phyloP scores from a whole-genome alignment of 2,888 invertebrate genomes.

The Invenusta paracnida region DNA sequence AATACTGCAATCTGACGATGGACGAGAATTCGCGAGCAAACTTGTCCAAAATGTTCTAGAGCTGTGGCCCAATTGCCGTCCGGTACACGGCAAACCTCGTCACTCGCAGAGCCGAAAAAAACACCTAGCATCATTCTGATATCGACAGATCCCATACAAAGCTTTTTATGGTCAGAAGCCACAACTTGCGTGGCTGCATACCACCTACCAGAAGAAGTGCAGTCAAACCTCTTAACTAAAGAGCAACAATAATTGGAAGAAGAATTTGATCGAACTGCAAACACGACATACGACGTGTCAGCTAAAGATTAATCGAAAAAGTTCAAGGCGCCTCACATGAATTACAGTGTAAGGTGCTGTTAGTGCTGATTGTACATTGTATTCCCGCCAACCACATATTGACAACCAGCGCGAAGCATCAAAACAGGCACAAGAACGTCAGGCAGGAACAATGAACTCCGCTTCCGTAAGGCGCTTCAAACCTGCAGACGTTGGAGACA shows the following conservation, averaged over 20 bases:
- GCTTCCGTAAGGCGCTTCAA: conserved; percentile 18
- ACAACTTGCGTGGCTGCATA: too few relatives aligned
- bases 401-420: conserved; percentile 12
- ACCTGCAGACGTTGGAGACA: neutral
- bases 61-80: neutral
- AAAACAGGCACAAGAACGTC: conserved; percentile 27
- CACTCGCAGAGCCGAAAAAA: neutral
- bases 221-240: too few relatives aligned
- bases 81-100: conserved; percentile 13
- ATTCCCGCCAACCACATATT: conserved; percentile 19
- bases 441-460: conserved; percentile 1
- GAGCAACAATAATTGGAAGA: too few relatives aligned
- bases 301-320: neutral
- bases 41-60: neutral
- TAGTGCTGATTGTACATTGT: conserved; percentile 25
- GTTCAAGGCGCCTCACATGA: neutral
- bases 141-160: neutral
- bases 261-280: neutral
- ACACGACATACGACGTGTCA: neutral
- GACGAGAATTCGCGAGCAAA: conserved; percentile 9
- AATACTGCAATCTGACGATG: conserved; percentile 28
- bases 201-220: too few relatives aligned
- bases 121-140: neutral
- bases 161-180: too few relatives aligned
- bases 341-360: conserved; percentile 12